Conservation (phyloP, 2,797 vertebrate genomes). For the Myripristis jacobus region DNA sequence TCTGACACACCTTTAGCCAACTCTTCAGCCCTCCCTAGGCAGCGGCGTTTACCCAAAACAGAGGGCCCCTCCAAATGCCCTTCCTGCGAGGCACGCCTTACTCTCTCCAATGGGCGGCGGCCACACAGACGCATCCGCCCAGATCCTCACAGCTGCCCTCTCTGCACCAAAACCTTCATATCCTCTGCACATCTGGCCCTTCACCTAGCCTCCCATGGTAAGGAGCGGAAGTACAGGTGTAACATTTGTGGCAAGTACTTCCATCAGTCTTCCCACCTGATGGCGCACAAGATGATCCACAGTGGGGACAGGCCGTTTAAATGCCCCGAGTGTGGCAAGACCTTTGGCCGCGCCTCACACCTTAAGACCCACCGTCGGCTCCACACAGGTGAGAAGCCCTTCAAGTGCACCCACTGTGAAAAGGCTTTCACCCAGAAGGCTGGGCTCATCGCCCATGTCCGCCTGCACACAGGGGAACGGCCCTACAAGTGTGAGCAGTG, state of each 20-base stretch:
- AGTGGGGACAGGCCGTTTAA: slow-evolving; percentile 83
- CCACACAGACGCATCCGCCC: slow-evolving; percentile 62
- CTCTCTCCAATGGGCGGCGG: slow-evolving; percentile 48
- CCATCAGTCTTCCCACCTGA: slow-evolving; percentile 82
- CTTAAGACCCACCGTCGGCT: slow-evolving; percentile 85
- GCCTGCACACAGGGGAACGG: slow-evolving; percentile 79
- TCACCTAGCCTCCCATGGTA: slow-evolving; percentile 79
- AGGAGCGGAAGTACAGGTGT: slow-evolving; percentile 81
- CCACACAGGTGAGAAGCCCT: slow-evolving; percentile 86
- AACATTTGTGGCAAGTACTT: slow-evolving; percentile 82
- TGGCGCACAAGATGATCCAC: slow-evolving; percentile 83
- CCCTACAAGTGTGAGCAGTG: slow-evolving; percentile 78
- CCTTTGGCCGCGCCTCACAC: slow-evolving; percentile 82
- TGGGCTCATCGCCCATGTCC: slow-evolving; percentile 82
- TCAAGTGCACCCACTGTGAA: slow-evolving; percentile 80
- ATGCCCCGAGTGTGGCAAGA: slow-evolving; percentile 83
- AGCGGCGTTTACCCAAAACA: slow-evolving; percentile 26
- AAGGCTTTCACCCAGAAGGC: slow-evolving; percentile 86
- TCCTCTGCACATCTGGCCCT: slow-evolving; percentile 80
- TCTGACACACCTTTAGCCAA: slow-evolving; percentile 40
- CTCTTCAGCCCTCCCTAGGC: slow-evolving; percentile 27
- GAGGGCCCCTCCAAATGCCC: slow-evolving; percentile 57
- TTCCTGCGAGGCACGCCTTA: slow-evolving; percentile 57
- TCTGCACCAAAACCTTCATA: slow-evolving; percentile 84
- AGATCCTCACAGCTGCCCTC: slow-evolving; percentile 78